Conservation (phyloP, 2,797 vertebrate genomes). For the Miichthys miiuy region DNA sequence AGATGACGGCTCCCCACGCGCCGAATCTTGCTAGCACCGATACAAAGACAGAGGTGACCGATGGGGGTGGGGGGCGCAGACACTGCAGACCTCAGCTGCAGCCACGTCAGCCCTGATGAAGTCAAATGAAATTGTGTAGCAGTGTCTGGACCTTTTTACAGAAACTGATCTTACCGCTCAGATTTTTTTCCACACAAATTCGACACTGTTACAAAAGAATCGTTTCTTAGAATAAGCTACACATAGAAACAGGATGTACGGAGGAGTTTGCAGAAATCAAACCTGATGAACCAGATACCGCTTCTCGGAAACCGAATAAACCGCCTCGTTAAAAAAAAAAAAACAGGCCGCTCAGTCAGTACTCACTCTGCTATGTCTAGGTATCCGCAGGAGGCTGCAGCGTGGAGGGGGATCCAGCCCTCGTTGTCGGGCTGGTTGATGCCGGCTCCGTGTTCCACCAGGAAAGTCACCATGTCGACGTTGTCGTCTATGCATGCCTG, state of each 20-base stretch:
- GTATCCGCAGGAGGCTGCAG: conserved; percentile 98
- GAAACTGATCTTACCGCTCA: neutral
- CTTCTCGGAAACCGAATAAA: conserved; percentile 5
- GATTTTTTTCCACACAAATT: neutral
- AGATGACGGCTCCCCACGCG: neutral
- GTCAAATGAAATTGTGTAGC: neutral
- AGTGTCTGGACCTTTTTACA: neutral
- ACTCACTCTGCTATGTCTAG: conserved; percentile 97
- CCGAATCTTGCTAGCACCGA: conserved; percentile 6
- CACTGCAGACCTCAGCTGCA: conserved; percentile 8
- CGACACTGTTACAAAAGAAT: neutral
- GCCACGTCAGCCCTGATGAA: neutral
- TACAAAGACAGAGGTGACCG: conserved; percentile 28
- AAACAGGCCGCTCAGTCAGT: neutral
- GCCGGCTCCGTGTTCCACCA: conserved; percentile 97
- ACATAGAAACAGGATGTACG: conserved; percentile 38
- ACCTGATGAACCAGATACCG: conserved; percentile 44
- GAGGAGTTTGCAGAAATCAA: conserved; percentile 36
- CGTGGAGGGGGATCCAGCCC: conserved; percentile 99
- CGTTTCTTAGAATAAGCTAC: neutral
- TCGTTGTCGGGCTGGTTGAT: conserved; percentile 99
- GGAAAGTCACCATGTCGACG: conserved; percentile 99
- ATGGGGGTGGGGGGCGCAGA: neutral
- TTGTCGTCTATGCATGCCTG: conserved; percentile 99
- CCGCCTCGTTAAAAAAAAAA: neutral